Base-by-base conservation (phyloP, 2,113 vertebrate genomes). In the Condylura cristata region DNA sequence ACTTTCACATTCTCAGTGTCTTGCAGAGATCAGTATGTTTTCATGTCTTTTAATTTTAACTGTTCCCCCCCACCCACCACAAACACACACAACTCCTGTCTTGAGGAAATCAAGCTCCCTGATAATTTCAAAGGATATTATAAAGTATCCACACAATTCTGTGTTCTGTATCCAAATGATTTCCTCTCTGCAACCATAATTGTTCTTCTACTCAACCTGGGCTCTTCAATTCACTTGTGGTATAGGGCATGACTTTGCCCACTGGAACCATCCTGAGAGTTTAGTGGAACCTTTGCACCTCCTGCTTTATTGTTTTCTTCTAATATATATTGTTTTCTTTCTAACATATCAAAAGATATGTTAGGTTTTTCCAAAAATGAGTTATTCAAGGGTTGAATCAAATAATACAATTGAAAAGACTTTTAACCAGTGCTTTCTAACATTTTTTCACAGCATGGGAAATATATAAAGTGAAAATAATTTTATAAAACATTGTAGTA, bases 301-400 rank as follows among this genome's bases (percentile, higher is more conserved):
- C 5, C 2, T 91, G 37, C 79, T 56, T 39, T 46, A 12, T 85
- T 24, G 86, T 3, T 84, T 86, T 75, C 12, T 17, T n/a, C n/a
- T n/a, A n/a, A n/a, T n/a, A n/a, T n/a, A n/a, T n/a, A n/a, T n/a
- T 5, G 17, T 63, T 63, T 63, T 2, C n/a, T n/a, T n/a, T n/a
- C n/a, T n/a, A n/a, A n/a, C n/a, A n/a, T n/a, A n/a, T n/a, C 66
- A 87, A 90, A 41, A 58, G 1, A 56, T 53, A 3, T 86, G 6
- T 18, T 93, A 86, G 5, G 22, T 78, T 80, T 95, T 18, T 68
- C 71, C 39, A 46, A 80, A 84, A 92, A 92, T 74, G 37, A 93
- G 32, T 66, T 46, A 8, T 22, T 88, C 16, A 78, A 75, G 32
- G 56, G 30, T 78, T 79, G 70, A 86, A 63, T 53, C 85, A 16